Conservation (phyloP, 2,797 vertebrate species). For the Pitangus sulphuratus region DNA sequence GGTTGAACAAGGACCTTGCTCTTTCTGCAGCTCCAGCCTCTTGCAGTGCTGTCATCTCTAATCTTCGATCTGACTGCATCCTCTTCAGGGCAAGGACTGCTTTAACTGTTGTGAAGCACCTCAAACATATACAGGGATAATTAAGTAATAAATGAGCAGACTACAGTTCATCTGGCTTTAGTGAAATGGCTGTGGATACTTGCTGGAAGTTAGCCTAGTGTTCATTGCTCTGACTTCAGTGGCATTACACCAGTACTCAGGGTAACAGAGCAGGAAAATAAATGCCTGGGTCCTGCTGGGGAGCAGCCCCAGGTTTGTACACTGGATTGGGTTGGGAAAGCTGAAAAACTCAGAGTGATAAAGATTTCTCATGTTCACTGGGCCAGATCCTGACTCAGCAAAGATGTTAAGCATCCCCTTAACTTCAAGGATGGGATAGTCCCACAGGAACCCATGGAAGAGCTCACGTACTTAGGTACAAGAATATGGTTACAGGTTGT, state of each 20-base stretch:
- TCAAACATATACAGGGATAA: constrained; percentile 39
- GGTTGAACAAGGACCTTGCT: neutral
- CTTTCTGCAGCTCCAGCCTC: neutral
- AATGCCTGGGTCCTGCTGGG: neutral
- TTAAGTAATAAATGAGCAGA: constrained; percentile 23
- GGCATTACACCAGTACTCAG: neutral
- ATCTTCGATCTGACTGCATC: constrained; percentile 7
- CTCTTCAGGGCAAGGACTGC: constrained; percentile 29
- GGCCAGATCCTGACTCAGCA: neutral
- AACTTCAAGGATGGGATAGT: neutral
- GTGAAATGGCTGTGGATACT: neutral
- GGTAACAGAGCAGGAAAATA: neutral
- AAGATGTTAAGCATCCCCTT: neutral
- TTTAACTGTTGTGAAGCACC: constrained; percentile 26
- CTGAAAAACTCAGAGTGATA: neutral
- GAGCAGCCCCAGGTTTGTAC: neutral
- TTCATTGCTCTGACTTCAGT: neutral
- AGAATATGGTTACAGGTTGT: neutral
- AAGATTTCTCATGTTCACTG: neutral
- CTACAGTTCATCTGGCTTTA: neutral
- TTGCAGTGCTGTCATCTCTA: constrained; percentile 37
- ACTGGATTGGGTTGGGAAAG: neutral
- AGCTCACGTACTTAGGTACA: neutral
- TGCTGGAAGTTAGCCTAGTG: neutral
- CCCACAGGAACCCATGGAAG: neutral